Conservation (phyloP, 2,797 vertebrate genomes). For the Hybognathus amarus region DNA sequence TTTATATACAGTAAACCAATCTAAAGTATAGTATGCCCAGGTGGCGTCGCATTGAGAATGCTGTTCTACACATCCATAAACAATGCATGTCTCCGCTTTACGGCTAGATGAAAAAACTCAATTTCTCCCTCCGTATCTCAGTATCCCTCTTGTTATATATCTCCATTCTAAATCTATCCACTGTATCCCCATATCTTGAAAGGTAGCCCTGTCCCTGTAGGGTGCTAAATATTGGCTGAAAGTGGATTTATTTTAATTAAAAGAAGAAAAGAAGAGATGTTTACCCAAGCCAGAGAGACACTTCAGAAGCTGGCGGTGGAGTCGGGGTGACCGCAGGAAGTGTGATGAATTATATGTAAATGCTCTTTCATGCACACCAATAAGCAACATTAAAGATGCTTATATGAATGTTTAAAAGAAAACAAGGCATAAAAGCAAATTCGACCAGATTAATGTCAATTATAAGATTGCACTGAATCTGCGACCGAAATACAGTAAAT, state of each 20-base stretch:
- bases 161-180: slow-evolving; percentile 68
- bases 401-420: background rate
- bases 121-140: slow-evolving; percentile 65
- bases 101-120: slow-evolving; percentile 71
- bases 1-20: slow-evolving; percentile 51
- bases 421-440: background rate
- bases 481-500: background rate
- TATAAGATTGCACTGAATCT: background rate
- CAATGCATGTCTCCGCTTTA: slow-evolving; percentile 67
- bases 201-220: slow-evolving; percentile 58
- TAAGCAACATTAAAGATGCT: background rate
- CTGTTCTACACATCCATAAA: slow-evolving; percentile 74
- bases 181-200: slow-evolving; percentile 68
- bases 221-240: slow-evolving; percentile 76
- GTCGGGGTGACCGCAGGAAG: slow-evolving; percentile 25
- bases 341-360: background rate
- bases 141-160: slow-evolving; percentile 66
- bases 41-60: slow-evolving; percentile 66
- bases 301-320: slow-evolving; percentile 65
- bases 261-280: slow-evolving; percentile 68
- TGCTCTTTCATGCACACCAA: background rate
- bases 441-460: background rate
- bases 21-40: slow-evolving; percentile 68
- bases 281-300: slow-evolving; percentile 71
- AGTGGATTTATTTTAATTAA: slow-evolving; percentile 85